Conservation (phyloP, 2,113 vertebrate species). For the Cebidichthys violaceus region DNA sequence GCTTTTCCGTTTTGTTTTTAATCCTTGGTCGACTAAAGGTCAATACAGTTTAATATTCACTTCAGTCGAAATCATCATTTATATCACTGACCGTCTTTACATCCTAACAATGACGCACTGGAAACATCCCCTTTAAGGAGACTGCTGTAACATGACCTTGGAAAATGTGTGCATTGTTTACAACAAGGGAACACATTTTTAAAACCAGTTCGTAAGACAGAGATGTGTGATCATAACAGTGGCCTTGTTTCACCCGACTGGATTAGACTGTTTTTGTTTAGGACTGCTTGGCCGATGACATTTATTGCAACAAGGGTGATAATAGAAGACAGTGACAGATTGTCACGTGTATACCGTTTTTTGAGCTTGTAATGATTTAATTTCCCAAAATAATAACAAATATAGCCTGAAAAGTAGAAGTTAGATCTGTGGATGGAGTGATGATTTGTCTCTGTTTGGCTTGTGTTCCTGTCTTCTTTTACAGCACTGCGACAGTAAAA, state of each 20-base stretch:
- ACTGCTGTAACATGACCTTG: conserved; percentile 41
- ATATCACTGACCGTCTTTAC: background rate
- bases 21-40: background rate
- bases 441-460: background rate
- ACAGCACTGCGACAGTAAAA: background rate
- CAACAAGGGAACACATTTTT: background rate
- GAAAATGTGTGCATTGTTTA: conserved; percentile 28
- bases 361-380: background rate
- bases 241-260: background rate
- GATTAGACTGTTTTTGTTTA: background rate
- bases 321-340: background rate
- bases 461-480: background rate
- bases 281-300: background rate
- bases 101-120: background rate
- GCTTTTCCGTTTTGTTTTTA: background rate
- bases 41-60: background rate
- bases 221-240: background rate
- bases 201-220: background rate
- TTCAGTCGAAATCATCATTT: background rate
- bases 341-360: background rate
- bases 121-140: conserved; percentile 69
- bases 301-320: background rate
- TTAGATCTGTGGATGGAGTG: background rate
- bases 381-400: background rate
- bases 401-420: background rate